Evolutionary conservation across 2,113 vertebrate species (phyloP).

Genomic region (Pelobates fuscus): DNA sequence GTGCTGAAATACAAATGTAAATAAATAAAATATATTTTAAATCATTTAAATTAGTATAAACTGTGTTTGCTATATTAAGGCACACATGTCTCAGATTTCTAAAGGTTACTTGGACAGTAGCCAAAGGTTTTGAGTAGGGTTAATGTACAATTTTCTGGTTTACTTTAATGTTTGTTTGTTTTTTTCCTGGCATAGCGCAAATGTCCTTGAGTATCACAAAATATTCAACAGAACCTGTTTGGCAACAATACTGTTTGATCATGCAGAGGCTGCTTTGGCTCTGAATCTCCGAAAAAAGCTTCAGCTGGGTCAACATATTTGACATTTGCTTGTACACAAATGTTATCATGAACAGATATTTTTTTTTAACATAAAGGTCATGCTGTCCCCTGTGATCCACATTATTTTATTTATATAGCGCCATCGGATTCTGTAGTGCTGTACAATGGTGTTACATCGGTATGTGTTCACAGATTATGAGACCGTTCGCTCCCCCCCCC

Average conservation of each 20-base stretch:
- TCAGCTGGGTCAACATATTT: neutral
- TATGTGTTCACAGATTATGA: too few relatives aligned
- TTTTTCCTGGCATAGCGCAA: slow-evolving; percentile 7
- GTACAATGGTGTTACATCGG: too few relatives aligned
- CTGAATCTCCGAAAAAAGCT: neutral
- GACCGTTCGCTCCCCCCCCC: too few relatives aligned
- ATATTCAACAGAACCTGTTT: slow-evolving; percentile 21
- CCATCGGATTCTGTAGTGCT: too few relatives aligned
- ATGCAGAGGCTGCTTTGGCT: neutral
- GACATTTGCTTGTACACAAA: slow-evolving; percentile 1
- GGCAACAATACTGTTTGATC: slow-evolving; percentile 11
- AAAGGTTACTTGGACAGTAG: neutral
- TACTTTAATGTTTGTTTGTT: neutral
- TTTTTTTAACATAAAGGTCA: slow-evolving; percentile 12
- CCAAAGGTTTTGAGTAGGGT: neutral
- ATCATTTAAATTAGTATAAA: too few relatives aligned
- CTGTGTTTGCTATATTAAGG: too few relatives aligned
- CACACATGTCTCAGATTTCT: too few relatives aligned
- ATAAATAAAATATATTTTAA: too few relatives aligned
- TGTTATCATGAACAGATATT: neutral
- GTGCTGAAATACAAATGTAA: too few relatives aligned
- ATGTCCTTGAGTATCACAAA: neutral
- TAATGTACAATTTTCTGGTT: neutral
- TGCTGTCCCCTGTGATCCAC: too few relatives aligned
- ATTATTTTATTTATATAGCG: too few relatives aligned